Evolutionary conservation across 2,888 invertebrate species (phyloP).

Genomic region (Anoncus sp.): DNA sequence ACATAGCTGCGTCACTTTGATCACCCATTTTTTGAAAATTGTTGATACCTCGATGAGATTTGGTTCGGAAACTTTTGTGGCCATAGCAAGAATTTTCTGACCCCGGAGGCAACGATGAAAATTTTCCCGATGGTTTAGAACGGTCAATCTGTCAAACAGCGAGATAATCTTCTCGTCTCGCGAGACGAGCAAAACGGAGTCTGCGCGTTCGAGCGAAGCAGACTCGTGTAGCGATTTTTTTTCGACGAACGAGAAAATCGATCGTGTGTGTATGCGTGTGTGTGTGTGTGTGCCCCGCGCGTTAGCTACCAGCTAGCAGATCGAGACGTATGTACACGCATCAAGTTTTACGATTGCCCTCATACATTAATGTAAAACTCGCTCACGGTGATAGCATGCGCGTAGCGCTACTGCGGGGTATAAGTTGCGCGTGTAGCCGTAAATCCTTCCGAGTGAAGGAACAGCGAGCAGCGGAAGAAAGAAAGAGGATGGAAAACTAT

Average conservation of each 20-base stretch:
- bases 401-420: constrained; percentile 26
- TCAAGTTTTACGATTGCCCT: constrained; percentile 82
- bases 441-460: constrained; percentile 45
- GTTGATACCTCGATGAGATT: too few species aligned
- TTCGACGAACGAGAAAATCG: constrained; percentile 74
- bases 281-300: too few species aligned
- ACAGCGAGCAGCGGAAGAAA: constrained; percentile 8
- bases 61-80: too few species aligned
- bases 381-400: constrained; percentile 65
- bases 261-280: too few species aligned
- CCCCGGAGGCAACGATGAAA: too few species aligned
- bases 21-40: too few species aligned
- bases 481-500: constrained; percentile 45
- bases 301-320: constrained; percentile 66
- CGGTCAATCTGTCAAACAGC: too few species aligned
- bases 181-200: too few species aligned
- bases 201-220: constrained; percentile 9
- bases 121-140: too few species aligned
- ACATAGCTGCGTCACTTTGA: not conserved
- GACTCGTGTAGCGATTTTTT: constrained; percentile 25
- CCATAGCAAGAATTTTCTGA: too few species aligned
- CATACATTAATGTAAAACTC: constrained; percentile 82
- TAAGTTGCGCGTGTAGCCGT: constrained; percentile 4
- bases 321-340: constrained; percentile 82
- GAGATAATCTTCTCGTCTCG: too few species aligned